Percentiles rank a stretch among this genome's conserved stretches.
Conservation (phyloP, 2,888 invertebrate species). For the Tribolium freemani region DNA sequence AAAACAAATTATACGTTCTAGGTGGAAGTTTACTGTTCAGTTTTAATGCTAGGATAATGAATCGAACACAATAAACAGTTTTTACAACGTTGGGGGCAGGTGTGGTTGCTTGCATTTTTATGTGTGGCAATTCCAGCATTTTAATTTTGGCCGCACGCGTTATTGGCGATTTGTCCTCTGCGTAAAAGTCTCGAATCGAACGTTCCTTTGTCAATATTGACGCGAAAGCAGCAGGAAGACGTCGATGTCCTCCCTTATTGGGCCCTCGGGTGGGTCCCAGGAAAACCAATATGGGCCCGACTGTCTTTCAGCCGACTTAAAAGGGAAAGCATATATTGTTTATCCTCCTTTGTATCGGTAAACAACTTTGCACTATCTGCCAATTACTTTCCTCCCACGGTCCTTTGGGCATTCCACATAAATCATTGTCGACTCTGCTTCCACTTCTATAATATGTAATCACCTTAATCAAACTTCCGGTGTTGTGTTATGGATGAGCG, state of each 20-base stretch:
- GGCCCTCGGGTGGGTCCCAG: conserved; percentile 48
- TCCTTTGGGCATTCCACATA: conserved; percentile 32
- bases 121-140: conserved; percentile 13
- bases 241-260: conserved; percentile 47
- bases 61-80: conserved; percentile 29
- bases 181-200: conserved; percentile 29
- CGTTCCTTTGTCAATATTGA: conserved; percentile 52
- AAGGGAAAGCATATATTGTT: conserved; percentile 42
- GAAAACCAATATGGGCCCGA: conserved; percentile 47
- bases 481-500: conserved; percentile 3
- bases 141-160: conserved; percentile 22
- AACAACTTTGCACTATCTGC: conserved; percentile 36
- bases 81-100: conserved; percentile 16
- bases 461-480: conserved; percentile 37
- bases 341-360: conserved; percentile 40
- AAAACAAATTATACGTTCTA: conserved; percentile 15
- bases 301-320: conserved; percentile 35
- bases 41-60: conserved; percentile 18
- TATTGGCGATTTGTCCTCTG: conserved; percentile 36
- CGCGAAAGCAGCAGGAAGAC: conserved; percentile 46
- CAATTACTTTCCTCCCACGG: conserved; percentile 36
- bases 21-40: conserved; percentile 19
- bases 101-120: conserved; percentile 17
- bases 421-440: conserved; percentile 33
- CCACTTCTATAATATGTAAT: conserved; percentile 31